Evolutionary conservation across 2,113 vertebrate species (phyloP).

Genomic region (Telmatochromis brachygnathus): DNA sequence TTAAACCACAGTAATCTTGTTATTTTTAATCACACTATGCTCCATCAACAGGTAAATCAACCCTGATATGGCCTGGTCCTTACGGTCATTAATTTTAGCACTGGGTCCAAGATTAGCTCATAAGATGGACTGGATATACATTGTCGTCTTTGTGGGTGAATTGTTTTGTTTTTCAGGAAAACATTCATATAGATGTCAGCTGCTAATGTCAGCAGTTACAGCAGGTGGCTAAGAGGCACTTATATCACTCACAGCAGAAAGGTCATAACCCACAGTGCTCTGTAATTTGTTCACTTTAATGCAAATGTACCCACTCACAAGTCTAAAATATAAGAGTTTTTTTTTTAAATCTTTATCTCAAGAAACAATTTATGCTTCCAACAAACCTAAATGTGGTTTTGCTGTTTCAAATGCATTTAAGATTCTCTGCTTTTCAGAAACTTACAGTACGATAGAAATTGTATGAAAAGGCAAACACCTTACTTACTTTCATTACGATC

Average conservation of each 20-base stretch:
- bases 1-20: background rate
- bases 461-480: background rate
- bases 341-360: background rate
- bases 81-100: background rate
- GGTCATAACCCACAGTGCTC: background rate
- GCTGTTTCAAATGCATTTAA: background rate
- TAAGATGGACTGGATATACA: background rate
- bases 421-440: background rate
- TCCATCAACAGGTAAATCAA: background rate
- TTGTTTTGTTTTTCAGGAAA: background rate
- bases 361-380: background rate
- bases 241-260: constrained; percentile 1
- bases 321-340: background rate
- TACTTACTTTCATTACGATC: fast-evolving
- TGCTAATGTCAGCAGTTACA: background rate
- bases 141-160: background rate
- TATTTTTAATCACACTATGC: background rate
- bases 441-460: fast-evolving
- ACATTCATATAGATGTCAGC: background rate
- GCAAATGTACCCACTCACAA: background rate
- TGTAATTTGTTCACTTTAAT: background rate
- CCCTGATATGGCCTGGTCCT: background rate
- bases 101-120: background rate
- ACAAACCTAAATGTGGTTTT: fast-evolving
- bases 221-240: background rate